Percentiles rank a stretch among this genome's conserved stretches.
Evolutionary conservation across 2,113 vertebrate species (phyloP).

Genomic region (Malurus elegans): DNA sequence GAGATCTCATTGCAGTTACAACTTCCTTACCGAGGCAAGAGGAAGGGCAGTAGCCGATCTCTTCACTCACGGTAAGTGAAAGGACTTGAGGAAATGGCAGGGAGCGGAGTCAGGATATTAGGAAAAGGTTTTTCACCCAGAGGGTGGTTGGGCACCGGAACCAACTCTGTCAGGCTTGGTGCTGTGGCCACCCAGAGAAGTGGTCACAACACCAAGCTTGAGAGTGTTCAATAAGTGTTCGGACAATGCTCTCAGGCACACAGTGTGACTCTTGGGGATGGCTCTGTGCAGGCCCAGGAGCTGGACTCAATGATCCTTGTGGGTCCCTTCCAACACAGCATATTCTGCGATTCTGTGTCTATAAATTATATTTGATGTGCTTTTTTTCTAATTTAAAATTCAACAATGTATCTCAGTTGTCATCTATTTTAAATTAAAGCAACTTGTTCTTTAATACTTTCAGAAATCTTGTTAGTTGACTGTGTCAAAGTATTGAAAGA

Average conservation of each 20-base stretch:
- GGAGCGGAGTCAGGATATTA: not conserved
- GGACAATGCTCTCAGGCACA: too few species aligned
- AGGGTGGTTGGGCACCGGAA: not conserved
- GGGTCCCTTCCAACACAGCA: not conserved
- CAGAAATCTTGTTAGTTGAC: not conserved
- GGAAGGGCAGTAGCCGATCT: not conserved
- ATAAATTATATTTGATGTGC: not conserved
- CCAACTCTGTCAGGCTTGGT: not conserved
- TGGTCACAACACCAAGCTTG: not conserved
- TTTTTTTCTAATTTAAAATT: not conserved
- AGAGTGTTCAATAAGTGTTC: not conserved
- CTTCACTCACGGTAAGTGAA: not conserved
- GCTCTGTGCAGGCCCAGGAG: not conserved
- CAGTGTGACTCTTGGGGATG: not conserved
- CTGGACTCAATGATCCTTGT: not conserved
- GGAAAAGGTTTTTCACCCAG: not conserved
- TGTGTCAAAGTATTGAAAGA: not conserved
- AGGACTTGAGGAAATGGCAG: not conserved
- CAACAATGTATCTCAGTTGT: not conserved
- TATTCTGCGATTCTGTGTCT: not conserved
- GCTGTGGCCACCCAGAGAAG: not conserved
- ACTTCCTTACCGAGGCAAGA: accelerated
- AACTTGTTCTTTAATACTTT: not conserved
- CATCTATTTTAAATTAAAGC: not conserved
- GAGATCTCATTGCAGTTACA: not conserved